Percentiles rank a stretch among this genome's conserved stretches.
These are phyloP conservation scores for Drosophila limbata DNA, from an alignment of 2,888 invertebrate genomes.

Conservation along the genomic window DNA sequence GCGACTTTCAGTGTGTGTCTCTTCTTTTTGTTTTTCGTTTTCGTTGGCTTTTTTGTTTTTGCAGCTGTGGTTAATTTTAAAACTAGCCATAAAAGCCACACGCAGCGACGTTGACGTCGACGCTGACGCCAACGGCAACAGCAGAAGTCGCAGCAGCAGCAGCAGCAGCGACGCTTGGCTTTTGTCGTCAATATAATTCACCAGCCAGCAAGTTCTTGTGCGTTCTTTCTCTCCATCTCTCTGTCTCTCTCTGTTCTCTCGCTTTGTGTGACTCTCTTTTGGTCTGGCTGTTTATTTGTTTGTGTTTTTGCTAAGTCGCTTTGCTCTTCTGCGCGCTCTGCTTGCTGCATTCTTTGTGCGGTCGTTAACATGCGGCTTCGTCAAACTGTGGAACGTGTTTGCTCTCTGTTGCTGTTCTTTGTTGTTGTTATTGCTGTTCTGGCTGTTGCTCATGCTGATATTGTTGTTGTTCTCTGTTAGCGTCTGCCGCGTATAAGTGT, in stretches of 20 bases:
- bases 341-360: slow-evolving; percentile 71
- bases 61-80: slow-evolving; percentile 76
- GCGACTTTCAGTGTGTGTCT: slow-evolving; percentile 53
- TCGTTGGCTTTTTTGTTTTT: slow-evolving; percentile 41
- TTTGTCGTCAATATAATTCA: slow-evolving; percentile 65
- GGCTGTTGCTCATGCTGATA: slow-evolving; percentile 24
- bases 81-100: slow-evolving; percentile 78
- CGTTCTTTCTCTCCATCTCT: slow-evolving; percentile 5
- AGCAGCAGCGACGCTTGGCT: slow-evolving; percentile 55
- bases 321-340: slow-evolving; percentile 42
- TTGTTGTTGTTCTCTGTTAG: slow-evolving; percentile 26
- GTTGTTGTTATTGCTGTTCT: slow-evolving; percentile 21
- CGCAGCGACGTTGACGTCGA: slow-evolving; percentile 39
- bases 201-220: slow-evolving; percentile 52
- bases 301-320: slow-evolving; percentile 56
- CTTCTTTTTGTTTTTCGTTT: slow-evolving; percentile 43
- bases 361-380: slow-evolving; percentile 78
- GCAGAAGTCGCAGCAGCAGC: slow-evolving; percentile 1
- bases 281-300: slow-evolving; percentile 28
- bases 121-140: slow-evolving; percentile 7
- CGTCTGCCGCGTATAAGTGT: slow-evolving; percentile 25
- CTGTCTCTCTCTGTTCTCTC: slow-evolving; percentile 10
- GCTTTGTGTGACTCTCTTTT: slow-evolving; percentile 23
- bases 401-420: slow-evolving; percentile 33
- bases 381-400: slow-evolving; percentile 70